A percentile compares a stretch with the other conserved stretches of the same genome.
phyloP scores from a whole-genome alignment of 2,888 invertebrate genomes.

The Mystacides longicornis region DNA sequence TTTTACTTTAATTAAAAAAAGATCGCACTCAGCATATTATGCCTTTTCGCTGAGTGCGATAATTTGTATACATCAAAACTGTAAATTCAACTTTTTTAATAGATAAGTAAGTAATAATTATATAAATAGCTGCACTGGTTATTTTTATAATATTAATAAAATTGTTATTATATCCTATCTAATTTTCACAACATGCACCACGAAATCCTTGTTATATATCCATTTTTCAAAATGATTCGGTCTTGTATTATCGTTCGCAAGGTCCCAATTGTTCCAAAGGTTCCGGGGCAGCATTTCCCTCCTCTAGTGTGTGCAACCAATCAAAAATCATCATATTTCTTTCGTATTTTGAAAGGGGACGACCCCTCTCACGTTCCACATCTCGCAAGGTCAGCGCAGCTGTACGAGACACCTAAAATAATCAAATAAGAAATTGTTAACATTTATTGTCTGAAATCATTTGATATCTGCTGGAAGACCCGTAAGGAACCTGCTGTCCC shows the following conservation, averaged over 20 bases:
- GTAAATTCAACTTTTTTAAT: neutral
- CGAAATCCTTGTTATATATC: too few species aligned
- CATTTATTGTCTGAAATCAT: neutral
- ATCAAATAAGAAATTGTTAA: constrained; percentile 1
- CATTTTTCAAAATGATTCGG: too few species aligned
- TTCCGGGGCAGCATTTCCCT: constrained; percentile 37
- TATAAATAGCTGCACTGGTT: neutral
- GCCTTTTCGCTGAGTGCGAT: too few species aligned
- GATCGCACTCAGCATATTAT: too few species aligned
- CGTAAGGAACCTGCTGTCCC: too few species aligned
- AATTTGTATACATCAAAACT: neutral
- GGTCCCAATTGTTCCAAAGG: constrained; percentile 4
- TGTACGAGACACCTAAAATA: constrained; percentile 18
- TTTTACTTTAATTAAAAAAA: too few species aligned
- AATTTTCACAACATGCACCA: neutral
- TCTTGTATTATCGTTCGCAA: constrained; percentile 8
- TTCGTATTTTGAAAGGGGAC: constrained; percentile 81
- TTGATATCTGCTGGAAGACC: neutral
- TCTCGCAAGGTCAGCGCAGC: constrained; percentile 60
- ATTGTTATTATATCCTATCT: neutral
- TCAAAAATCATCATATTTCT: constrained; percentile 95
- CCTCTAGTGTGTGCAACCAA: constrained; percentile 84
- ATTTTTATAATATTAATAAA: neutral
- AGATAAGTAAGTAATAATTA: neutral
- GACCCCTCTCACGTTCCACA: constrained; percentile 72